Conservation (phyloP, 2,113 vertebrate species). For the Perca flavescens region DNA sequence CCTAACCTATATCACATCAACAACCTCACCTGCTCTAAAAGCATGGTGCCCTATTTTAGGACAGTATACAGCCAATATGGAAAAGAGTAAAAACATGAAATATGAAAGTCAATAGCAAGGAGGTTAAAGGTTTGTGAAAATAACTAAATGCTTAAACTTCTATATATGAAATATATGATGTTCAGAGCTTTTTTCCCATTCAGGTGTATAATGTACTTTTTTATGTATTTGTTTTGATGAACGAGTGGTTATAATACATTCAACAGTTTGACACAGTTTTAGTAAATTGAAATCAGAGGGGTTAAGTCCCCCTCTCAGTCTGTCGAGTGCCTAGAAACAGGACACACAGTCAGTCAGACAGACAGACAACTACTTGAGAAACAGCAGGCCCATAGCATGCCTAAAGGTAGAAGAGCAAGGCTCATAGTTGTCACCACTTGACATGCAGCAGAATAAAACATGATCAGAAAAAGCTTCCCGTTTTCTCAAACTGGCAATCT, state of each 20-base stretch:
- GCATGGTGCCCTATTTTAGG: conserved; percentile 27
- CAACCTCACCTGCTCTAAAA: conserved; percentile 42
- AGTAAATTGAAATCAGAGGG: conserved; percentile 1
- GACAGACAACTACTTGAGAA: conserved; percentile 69
- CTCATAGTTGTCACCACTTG: conserved; percentile 72
- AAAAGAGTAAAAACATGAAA: conserved; percentile 29
- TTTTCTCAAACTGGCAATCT: conserved; percentile 67
- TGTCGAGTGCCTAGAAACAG: conserved; percentile 70
- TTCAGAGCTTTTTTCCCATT: not conserved
- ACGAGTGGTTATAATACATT: conserved; percentile 7
- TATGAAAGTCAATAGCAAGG: conserved; percentile 16
- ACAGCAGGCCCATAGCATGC: conserved; percentile 83
- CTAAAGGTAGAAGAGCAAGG: conserved; percentile 80
- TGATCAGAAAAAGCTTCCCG: conserved; percentile 64
- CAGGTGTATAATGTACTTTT: not conserved
- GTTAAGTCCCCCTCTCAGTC: conserved; percentile 39
- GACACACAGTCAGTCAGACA: conserved; percentile 70
- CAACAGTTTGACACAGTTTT: conserved; percentile 27
- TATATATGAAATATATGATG: not conserved
- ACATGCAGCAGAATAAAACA: conserved; percentile 84
- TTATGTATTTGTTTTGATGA: conserved; percentile 23
- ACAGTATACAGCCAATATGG: not conserved
- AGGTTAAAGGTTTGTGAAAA: conserved; percentile 7
- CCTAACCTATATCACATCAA: conserved; percentile 54
- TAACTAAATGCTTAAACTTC: not conserved